A percentile compares a stretch with the other conserved stretches of the same genome.
Conservation (phyloP, 2,888 invertebrate genomes). For the Stenotaenia linearis region DNA sequence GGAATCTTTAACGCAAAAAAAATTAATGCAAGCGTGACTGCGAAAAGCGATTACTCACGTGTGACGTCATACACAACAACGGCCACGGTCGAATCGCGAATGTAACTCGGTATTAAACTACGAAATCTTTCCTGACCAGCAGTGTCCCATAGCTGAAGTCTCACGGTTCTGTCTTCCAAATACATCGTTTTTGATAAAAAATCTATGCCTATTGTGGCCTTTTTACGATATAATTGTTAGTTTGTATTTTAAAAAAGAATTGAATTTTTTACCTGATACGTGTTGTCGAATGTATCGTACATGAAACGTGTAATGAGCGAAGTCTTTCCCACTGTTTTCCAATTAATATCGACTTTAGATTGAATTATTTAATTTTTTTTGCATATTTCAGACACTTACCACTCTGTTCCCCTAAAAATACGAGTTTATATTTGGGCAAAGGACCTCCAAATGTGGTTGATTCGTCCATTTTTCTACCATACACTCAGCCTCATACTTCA, state of each 20-base stretch:
- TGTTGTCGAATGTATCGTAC: slow-evolving; percentile 56
- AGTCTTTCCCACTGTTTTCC: slow-evolving; percentile 53
- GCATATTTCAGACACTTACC: no score
- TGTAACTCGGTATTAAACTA: slow-evolving; percentile 96
- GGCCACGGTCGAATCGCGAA: slow-evolving; percentile 96
- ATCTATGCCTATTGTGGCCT: slow-evolving; percentile 99
- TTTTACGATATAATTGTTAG: not conserved
- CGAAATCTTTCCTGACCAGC: slow-evolving; percentile 90
- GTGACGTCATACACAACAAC: slow-evolving; percentile 99
- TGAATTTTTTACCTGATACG: slow-evolving; percentile 53
- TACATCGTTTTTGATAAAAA: slow-evolving; percentile 99
- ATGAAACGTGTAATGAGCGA: slow-evolving; percentile 55
- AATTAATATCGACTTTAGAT: no score
- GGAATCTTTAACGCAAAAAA: not conserved
- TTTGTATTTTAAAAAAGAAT: not conserved
- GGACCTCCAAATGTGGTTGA: slow-evolving; percentile 50
- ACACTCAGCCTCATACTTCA: no score
- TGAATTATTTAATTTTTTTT: no score
- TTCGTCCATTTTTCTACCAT: no score
- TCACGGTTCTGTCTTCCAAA: slow-evolving; percentile 93
- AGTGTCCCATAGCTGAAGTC: slow-evolving; percentile 96
- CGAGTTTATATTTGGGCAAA: slow-evolving; percentile 53
- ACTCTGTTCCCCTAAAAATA: slow-evolving; percentile 55
- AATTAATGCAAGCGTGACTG: not conserved
- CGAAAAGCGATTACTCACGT: slow-evolving; percentile 59